Base-by-base conservation (phyloP, 2,113 vertebrate species). In the Phaetusa simplex region DNA sequence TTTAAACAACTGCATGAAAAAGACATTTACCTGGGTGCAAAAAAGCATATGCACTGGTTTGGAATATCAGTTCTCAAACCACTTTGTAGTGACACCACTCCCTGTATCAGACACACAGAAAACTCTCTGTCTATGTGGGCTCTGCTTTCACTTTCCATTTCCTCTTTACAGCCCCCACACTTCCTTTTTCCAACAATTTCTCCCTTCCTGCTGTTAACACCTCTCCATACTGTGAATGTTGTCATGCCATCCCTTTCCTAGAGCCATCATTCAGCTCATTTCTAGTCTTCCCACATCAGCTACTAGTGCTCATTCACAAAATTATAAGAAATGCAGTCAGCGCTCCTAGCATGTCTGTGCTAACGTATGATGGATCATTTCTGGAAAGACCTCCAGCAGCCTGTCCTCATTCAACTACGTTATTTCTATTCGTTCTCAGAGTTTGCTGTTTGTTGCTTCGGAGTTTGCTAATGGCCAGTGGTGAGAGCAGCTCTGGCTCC, bases 361-460 rank as follows among this genome's bases (percentile, higher is more conserved):
- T 91, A 62, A 70, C 4, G 27, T 34, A 36, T 67, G 73, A 90
- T 38, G 38, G 81, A 88, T 55, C 38, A 19, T 93, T 91, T 90
- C 55, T 56, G 62, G 74, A 92, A 96, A 90, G 81, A 67, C 17
- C 16, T 67, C 45, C 69, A 84, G 47, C 43, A 86, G n/a, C 6
- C 42, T 0, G 0, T 65, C 30, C 15, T 62, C 36, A 49, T 82
- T 93, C 78, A 88, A 9, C 17, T 66, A 29, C 1, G 2, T 53
- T 66, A 58, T 86, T 94, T 91, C 82, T 87, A 10, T 50, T 83
- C 47, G 66, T 16, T 49, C 27, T 61, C 74, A 86, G 79, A 76
- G 55, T 69, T 85, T 77, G n/a, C 58, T 90, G 32, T 9, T 95
- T 86, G 65, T 40, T n/a, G n/a, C 40, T 94, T 78, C 43, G 61